Evolutionary conservation across 2,797 vertebrate genomes (phyloP), one percentile per base, ranked within the genome.

Genomic region (Sebastolobus alascanus): DNA sequence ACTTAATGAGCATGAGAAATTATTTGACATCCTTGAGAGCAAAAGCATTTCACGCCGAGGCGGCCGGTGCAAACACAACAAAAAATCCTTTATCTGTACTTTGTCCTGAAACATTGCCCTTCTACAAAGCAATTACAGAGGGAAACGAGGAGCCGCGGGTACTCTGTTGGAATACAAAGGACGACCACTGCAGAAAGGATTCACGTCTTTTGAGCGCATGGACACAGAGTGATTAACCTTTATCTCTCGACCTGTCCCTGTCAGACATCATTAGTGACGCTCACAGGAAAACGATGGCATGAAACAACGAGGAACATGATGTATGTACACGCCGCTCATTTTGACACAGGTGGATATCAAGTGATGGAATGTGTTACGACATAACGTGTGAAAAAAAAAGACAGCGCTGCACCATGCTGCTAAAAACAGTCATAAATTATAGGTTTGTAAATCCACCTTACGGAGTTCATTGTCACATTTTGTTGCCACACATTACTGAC

Each of bases 201-300:
- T 90, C 79, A 68, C 74, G 76, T 71, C 83, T 87, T 87, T 84
- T 80, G 75, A 89, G 77, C 79, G 54, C 75, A 84, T 66, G 81
- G 88, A 91, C 81, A 70, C 65, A 71, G 56, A 88, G 79, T 92
- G 91, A 95, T 94, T 95, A 94, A 95, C 93, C 93, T 93, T 94
- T 92, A 92, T 89, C 90, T 88, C 79, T 79, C 85, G 86, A 80
- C 66, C 82, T 84, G 84, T 87, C 84, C 80, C 81, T 74, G 77
- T 91, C 91, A 90, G 89, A 90, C 86, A 90, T 88, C 89, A 93
- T 93, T 93, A 93, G 67, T 35, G 80, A 89, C 58, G 25, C 67
- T 73, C 65, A 66, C 69, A 31, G 68, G 80, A 80, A 90, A 75
- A 50, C 4, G 61, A 88, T 77, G 72, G 78, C 78, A 82, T 50